Evolutionary conservation across 2,888 invertebrate genomes (phyloP), one percentile per base, ranked within the genome.

Genomic region (Liodrosophila aerea): DNA sequence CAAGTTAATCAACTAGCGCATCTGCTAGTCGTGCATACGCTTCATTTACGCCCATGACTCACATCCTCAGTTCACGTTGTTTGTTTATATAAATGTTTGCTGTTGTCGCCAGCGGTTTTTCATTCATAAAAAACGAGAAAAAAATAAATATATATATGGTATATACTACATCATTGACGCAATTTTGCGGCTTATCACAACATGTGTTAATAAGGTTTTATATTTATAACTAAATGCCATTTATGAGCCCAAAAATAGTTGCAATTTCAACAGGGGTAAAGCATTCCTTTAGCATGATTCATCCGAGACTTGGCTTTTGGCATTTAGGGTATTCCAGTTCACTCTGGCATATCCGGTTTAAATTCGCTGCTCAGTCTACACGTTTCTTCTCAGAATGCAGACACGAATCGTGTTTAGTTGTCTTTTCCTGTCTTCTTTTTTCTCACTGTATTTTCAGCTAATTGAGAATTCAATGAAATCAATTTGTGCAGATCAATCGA

Each of bases 121-220:
- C 64, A 73, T 73, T 73, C 77, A 76, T 58, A 49, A 73, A 63
- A 40, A 56, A 22, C 16, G 22, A 39, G 3, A 22, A 22, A 22
- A 39, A 11, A 30, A 39, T 0, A 2, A 22, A 22, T 22, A 2
- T 22, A 22, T n/a, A n/a, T n/a, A n/a, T n/a, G n/a, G n/a, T n/a
- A n/a, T n/a, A n/a, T n/a, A n/a, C n/a, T n/a, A n/a, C n/a, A n/a
- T n/a, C 22, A 22, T 22, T 22, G 22, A 22, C 36, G 12, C 7
- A 2, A 11, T 4, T 15, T 12, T 33, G 33, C n/a, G n/a, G n/a
- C 50, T 41, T 63, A 51, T 49, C 43, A 33, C 37, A 47, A 63
- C 52, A 62, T 46, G 29, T 73, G 68, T 40, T 18, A 7, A 8
- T 36, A 9, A 9, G 13, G 1, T 13, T 37, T 13, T 2, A 15